Evolutionary conservation across 1,140 invertebrate genomes (phyloP), one percentile per base, ranked within the genome.

Genomic region (Nasonia longicornis): DNA sequence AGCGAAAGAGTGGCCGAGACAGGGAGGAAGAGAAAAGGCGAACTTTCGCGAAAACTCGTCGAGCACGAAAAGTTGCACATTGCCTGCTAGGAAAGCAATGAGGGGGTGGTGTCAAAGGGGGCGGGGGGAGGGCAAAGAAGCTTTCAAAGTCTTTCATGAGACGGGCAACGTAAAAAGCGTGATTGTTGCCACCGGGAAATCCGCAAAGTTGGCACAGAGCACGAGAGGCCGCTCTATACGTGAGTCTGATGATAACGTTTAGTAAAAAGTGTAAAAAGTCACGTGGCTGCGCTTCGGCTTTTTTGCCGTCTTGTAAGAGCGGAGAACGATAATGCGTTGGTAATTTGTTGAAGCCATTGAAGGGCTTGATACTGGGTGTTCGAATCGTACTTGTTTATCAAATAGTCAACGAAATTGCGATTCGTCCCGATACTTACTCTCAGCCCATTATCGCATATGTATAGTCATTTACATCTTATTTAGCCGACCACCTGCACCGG

Each of bases 101-200:
- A 35, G n/a, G 22, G n/a, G 58, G 7, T 14, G 10, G 26, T 31
- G 66, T 35, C 66, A n/a, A 16, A 10, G 64, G n/a, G 26, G 26
- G 26, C 26, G 0, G 20, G 64, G 20, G n/a, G 11, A 70, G 64
- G 38, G 29, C 70, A 71, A 70, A 38, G n/a, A 11, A 78, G 66
- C 76, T 71, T 38, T 52, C 29, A 12, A 48, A 22, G 67, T 35
- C 58, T 78, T 78, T 71, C 45, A 71, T 22, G 22, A 58, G 45
- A 22, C 29, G 31, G 10, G 76, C 42, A 71, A 71, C 45, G 22
- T 71, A 71, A 70, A 71, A 22, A 35, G 67, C 10, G n/a, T 11
- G 26, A 64, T 79, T 58, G 20, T 72, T 64, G 12, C 29, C 1
- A 35, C 2, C 38, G 20, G 16, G 3, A 26, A 11, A 58, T 38